Base-by-base conservation (phyloP, 2,113 vertebrate species). In the Acrocephalus kingi region DNA sequence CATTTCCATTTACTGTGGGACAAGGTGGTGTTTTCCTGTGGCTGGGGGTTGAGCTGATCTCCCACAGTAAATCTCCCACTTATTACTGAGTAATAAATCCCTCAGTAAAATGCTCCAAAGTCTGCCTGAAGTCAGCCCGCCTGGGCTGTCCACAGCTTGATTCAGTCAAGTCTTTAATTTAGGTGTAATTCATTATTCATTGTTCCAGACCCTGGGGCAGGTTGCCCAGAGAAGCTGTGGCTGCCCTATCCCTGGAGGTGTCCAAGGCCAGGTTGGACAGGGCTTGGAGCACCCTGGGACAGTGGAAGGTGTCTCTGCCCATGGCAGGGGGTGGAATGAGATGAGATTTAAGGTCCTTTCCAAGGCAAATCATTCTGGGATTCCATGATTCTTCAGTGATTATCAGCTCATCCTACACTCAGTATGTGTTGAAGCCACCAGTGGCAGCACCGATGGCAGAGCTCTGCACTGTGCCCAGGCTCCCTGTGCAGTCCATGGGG, bases 321-420 rank as follows among this genome's bases (percentile, higher is more conserved):
- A 1, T 37, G 68, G 31, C 45, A 58, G 51, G 31, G 10, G 5
- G 0, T 13, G 22, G 8, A 13, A 66, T 0, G 0, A 7, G 37
- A 45, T 39, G 45, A 15, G 33, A 5, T 67, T 59, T 51, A 28
- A 33, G 37, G 27, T 58, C 10, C 45, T 18, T 66, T 66, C 51
- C 27, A 66, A 45, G 31, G 22, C 35, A 66, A 22, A 27, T 12
- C 31, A 23, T 28, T 20, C 68, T 28, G 19, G 13, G 51, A 73
- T 51, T 37, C 43, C 22, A 13, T 16, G 33, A 45, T 51, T 59
- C 75, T 63, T 64, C 49, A 43, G 49, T 24, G n/a, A 45, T 69
- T 69, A 28, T 6, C 69, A 82, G 58, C 37, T 84, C 31, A 39
- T 16, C 45, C 54, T 30, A 35, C 3, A 5, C 45, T 73, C 63